Evolutionary conservation across 2,888 invertebrate species (phyloP), one percentile per base, ranked within the genome.

Genomic region (Branchipolynoe longqiensis): DNA sequence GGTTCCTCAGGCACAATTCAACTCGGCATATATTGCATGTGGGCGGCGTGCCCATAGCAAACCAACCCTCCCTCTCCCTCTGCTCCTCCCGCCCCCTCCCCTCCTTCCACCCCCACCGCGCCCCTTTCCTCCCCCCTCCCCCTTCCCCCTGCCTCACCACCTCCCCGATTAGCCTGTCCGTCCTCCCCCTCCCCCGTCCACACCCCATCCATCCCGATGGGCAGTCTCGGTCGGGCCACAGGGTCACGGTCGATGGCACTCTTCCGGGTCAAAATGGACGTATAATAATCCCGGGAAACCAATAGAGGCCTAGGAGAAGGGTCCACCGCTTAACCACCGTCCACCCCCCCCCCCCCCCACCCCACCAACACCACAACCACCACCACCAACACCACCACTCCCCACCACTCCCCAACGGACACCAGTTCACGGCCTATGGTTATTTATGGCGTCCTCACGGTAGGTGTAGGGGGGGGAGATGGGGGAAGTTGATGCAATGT

Each of bases 21-120:
- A 69, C 36, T 69, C 36, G 69, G 33, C 69, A 69, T 69, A n/a
- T n/a, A 69, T 69, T 69, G 69, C 36, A 69, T 69, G 69, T 36
- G n/a, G 69, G 14, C 33, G 33, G 36, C 69, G 38, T 69, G n/a
- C 36, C 33, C 38, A 22, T 25, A 38, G 69, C 69, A 69, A 8
- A 69, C 69, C n/a, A n/a, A n/a, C n/a, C n/a, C n/a, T n/a, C n/a
- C n/a, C n/a, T n/a, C n/a, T n/a, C n/a, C n/a, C n/a, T n/a, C n/a
- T n/a, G n/a, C n/a, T n/a, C n/a, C n/a, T n/a, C n/a, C n/a, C n/a
- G n/a, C n/a, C n/a, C n/a, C n/a, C n/a, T n/a, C n/a, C n/a, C n/a
- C n/a, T n/a, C n/a, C n/a, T n/a, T n/a, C n/a, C n/a, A n/a, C n/a
- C n/a, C n/a, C n/a, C n/a, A n/a, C n/a, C n/a, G n/a, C n/a, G n/a